These are phyloP conservation scores for Chascanopsetta lugubris DNA, from an alignment of 2,113 vertebrate genomes.

Conservation along the genomic window DNA sequence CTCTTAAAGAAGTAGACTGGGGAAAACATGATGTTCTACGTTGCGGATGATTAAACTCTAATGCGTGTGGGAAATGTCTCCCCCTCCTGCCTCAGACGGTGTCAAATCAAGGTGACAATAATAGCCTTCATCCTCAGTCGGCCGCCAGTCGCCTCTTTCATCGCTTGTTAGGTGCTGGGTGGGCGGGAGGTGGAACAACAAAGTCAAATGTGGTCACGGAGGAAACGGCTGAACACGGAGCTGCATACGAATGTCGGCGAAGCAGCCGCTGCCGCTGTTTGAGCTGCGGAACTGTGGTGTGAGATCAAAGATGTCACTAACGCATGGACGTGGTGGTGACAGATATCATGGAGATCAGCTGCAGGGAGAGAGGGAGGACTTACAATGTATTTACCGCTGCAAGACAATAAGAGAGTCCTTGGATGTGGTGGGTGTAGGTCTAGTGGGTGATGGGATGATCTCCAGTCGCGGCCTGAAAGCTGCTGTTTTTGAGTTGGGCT, in stretches of 20 bases:
- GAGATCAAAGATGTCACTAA: slow-evolving; percentile 8
- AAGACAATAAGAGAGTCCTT: not conserved
- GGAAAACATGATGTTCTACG: not conserved
- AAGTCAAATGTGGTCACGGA: not conserved
- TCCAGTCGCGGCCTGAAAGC: not conserved
- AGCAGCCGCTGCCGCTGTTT: not conserved
- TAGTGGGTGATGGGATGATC: not conserved
- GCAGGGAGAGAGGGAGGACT: not conserved
- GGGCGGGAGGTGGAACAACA: not conserved
- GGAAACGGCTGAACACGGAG: not conserved
- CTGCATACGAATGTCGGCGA: not conserved
- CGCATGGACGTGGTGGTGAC: not conserved
- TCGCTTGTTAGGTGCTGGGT: not conserved
- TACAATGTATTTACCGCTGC: not conserved
- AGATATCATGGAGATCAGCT: slow-evolving; percentile 5
- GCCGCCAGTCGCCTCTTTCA: slow-evolving; percentile 5
- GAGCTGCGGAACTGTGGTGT: not conserved
- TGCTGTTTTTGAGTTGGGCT: not conserved
- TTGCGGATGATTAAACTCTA: slow-evolving; percentile 24
- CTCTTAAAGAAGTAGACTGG: not conserved
- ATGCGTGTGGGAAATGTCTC: not conserved
- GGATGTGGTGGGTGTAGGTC: not conserved
- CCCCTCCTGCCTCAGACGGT: not conserved
- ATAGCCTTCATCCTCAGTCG: slow-evolving; percentile 10
- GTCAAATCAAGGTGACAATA: slow-evolving; percentile 12